Evolutionary conservation across 2,888 invertebrate species (phyloP), one percentile per base, ranked within the genome.

Genomic region (Acanthosepion esculentum): DNA sequence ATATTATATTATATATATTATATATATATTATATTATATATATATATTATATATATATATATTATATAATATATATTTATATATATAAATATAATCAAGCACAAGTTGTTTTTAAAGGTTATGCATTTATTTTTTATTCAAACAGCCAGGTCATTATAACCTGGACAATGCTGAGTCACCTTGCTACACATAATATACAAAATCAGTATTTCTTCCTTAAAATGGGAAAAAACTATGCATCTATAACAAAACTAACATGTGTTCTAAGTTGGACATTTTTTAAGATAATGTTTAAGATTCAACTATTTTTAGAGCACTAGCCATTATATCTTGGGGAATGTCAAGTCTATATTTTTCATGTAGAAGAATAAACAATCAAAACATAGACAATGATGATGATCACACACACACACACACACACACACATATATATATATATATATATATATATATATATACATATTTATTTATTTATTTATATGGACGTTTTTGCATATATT

Each of bases 141-240:
- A n/a, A n/a, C 78, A 78, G 15, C 10, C 18, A 33, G 78, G 78
- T 78, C 78, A 78, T 78, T 33, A 78, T 78, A 78, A 78, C 78
- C 78, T 78, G 78, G 41, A 78, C n/a, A 78, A 78, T 78, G 15
- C 78, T 78, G 78, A 78, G 78, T 78, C 78, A 78, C 78, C 78
- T 78, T 78, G 78, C 78, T 78, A 78, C 78, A 78, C 33, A 12
- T 78, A 18, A 59, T 59, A 59, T 20, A 59, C n/a, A 33, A 78
- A 78, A 78, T 78, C 12, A 15, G 78, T 33, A 78, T 23, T 15
- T 78, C n/a, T 78, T 78, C 18, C 78, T n/a, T n/a, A 12, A 78
- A n/a, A n/a, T 33, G 12, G 78, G n/a, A n/a, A 33, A 78, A 78
- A 78, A 15, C 78, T n/a, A n/a, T n/a, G 33, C 10, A 78, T 15